Base-by-base conservation (phyloP, 1,140 invertebrate species). In the Cepaea nemoralis region DNA sequence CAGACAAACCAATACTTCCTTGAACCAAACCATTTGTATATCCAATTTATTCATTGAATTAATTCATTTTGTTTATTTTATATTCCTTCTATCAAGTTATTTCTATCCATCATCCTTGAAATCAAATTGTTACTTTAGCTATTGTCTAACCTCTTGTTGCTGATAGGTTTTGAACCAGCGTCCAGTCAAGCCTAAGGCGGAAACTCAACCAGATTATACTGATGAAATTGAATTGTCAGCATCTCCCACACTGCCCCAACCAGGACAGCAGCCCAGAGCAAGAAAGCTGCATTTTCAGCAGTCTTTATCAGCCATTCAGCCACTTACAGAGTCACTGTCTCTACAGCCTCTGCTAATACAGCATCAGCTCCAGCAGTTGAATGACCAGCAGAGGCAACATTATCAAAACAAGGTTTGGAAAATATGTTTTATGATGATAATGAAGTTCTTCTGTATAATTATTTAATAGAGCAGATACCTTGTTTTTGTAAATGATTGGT, bases 221-320 rank as follows among this genome's bases (percentile, higher is more conserved):
- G 69, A 77, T 24, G 83, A 63, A 12, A 67, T 84, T 0, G 70
- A 84, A 67, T 59, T 77, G 48, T 82, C 80, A 0, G 80, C 80
- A 6, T 82, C 80, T 40, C 80, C 80, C 19, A 82, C 67, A 50
- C 69, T 82, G 42, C 77, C 71, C 1, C 22, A 33, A 16, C 77
- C 37, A 45, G 66, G 40, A 42, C 77, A 78, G 66, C 59, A 69
- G n/a, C 55, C 35, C 37, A n/a, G 48, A 37, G 48, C 71, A 37
- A 77, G 80, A 19, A 76, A 48, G 37, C 37, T 77, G 31, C 75
- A 77, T 27, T 77, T 77, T 63, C n/a, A 48, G 16, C 73, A 27
- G 31, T 45, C 73, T 40, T 24, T 24, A 45, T 37, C 42, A 63
- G 27, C 27, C 63, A 22, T 27, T 59, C 37, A 59, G 6, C 6